Evolutionary conservation across 2,113 vertebrate species (phyloP).

Genomic region (Leucopsar rothschildi): DNA sequence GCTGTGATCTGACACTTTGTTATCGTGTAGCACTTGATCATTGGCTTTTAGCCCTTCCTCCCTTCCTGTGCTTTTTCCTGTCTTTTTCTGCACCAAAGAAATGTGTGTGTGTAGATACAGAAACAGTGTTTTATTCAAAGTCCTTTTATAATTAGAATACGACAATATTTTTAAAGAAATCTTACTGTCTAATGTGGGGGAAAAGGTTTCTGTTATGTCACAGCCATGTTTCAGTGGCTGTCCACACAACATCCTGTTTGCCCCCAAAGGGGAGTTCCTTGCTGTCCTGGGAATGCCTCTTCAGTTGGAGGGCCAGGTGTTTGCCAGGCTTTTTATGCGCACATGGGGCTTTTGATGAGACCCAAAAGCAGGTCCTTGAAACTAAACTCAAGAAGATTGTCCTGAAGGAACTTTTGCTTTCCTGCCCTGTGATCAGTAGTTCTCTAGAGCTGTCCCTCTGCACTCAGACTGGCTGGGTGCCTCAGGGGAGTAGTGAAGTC

Average conservation of each 20-base stretch:
- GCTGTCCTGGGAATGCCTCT: not conserved
- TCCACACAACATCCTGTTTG: not conserved
- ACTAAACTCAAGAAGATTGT: not conserved
- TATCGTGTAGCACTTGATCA: not conserved
- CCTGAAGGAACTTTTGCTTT: not conserved
- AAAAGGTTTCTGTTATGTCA: not conserved
- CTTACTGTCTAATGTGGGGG: not conserved
- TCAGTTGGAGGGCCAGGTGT: not conserved
- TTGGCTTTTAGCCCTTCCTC: constrained; percentile 9
- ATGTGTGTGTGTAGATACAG: not conserved
- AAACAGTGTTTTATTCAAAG: not conserved
- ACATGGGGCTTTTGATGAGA: not conserved
- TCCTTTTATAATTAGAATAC: constrained; percentile 18
- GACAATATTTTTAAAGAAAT: constrained; percentile 13
- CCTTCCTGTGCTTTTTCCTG: not conserved
- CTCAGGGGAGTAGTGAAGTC: not conserved
- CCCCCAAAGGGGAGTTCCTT: not conserved
- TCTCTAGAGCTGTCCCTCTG: not conserved
- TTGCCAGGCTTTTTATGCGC: not conserved
- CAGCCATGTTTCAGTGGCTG: not conserved
- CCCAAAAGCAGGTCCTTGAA: not conserved
- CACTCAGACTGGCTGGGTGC: not conserved
- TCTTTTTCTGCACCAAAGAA: constrained; percentile 52
- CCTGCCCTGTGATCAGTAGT: not conserved
- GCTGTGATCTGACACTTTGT: not conserved